Evolutionary conservation across 2,888 invertebrate genomes (phyloP).

Genomic region (Drosophila tanythrix): DNA sequence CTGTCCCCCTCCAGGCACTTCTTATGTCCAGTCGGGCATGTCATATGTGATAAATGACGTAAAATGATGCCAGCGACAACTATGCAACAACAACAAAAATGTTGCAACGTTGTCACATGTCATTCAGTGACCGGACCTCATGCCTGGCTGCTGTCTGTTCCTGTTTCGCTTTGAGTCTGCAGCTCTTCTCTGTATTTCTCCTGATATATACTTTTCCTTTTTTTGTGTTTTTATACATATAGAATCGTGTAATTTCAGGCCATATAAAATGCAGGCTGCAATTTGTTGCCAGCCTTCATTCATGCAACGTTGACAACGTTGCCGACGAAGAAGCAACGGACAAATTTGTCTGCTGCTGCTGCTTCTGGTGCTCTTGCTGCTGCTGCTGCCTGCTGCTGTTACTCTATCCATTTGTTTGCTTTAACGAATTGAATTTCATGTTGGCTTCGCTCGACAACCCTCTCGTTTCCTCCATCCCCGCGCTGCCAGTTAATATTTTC

Average conservation of each 20-base stretch:
- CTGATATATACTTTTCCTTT: constrained; percentile 21
- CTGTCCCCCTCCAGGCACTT: not conserved
- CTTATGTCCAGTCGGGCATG: constrained; percentile 61
- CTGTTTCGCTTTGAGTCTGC: constrained; percentile 15
- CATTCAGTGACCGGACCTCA: constrained; percentile 45
- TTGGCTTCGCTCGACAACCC: constrained; percentile 31
- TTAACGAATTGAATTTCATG: constrained; percentile 76
- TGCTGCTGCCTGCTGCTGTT: constrained; percentile 10
- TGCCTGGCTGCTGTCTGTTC: constrained; percentile 29
- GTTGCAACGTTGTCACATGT: constrained; percentile 62
- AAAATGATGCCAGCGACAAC: constrained; percentile 79
- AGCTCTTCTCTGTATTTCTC: constrained; percentile 13
- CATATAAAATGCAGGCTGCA: constrained; percentile 78
- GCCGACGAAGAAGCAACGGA: constrained; percentile 55
- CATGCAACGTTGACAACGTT: constrained; percentile 39
- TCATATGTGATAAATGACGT: constrained; percentile 80
- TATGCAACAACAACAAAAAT: constrained; percentile 43
- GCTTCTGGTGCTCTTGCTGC: not conserved
- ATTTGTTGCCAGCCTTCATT: constrained; percentile 52
- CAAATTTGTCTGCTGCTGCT: constrained; percentile 50
- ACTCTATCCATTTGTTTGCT: constrained; percentile 67
- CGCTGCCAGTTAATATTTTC: constrained; percentile 68
- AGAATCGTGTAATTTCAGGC: constrained; percentile 68
- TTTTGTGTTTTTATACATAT: constrained; percentile 16
- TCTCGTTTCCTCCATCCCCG: not conserved